A percentile compares a stretch with the other conserved stretches of the same genome.
Evolutionary conservation across 2,797 vertebrate species (phyloP).

Genomic region (Pangasius krempfi): DNA sequence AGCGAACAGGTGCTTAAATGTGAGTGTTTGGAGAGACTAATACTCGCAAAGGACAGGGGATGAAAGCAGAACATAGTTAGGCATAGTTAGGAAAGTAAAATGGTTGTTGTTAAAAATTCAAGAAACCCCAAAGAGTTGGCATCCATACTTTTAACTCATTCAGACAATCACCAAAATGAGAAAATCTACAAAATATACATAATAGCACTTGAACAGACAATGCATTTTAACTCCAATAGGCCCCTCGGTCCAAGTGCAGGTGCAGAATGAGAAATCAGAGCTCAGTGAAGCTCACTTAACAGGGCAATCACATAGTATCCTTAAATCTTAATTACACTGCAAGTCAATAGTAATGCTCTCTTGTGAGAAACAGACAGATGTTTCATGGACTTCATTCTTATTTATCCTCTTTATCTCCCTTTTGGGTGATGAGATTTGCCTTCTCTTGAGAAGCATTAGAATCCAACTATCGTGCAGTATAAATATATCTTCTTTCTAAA

Average conservation of each 20-base stretch:
- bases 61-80: not conserved
- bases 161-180: constrained; percentile 6
- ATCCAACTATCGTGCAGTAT: not conserved
- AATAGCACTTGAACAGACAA: constrained; percentile 54
- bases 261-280: constrained; percentile 71
- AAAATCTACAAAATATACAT: constrained; percentile 20
- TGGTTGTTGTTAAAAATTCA: not conserved
- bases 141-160: not conserved
- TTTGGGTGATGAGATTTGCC: constrained; percentile 39
- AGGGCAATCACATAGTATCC: constrained; percentile 77
- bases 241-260: constrained; percentile 63
- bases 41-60: not conserved
- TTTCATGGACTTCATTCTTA: constrained; percentile 60
- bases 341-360: constrained; percentile 74
- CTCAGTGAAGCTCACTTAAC: constrained; percentile 77
- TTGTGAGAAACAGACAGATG: constrained; percentile 75
- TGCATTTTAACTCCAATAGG: constrained; percentile 59
- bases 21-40: constrained; percentile 9
- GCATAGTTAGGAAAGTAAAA: not conserved
- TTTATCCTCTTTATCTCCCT: constrained; percentile 48
- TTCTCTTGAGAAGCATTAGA: constrained; percentile 33
- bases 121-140: not conserved
- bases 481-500: constrained; percentile 17
- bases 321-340: constrained; percentile 79
- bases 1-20: constrained; percentile 21